Conservation (phyloP, 2,797 vertebrate species). For the Sphenopsis melanotis region DNA sequence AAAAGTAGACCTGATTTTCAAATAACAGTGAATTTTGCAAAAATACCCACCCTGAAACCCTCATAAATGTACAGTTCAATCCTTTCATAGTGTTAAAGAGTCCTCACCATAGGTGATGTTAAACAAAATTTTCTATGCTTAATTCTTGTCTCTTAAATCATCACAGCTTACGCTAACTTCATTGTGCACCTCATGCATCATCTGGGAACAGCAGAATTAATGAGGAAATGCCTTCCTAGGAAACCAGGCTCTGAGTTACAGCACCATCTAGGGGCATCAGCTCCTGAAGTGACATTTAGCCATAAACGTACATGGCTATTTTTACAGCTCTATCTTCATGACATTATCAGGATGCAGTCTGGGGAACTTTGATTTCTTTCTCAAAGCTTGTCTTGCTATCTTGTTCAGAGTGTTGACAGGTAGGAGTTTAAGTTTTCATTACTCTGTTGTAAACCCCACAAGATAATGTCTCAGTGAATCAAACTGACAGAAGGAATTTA, state of each 20-base stretch:
- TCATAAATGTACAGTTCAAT: background rate
- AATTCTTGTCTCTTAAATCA: background rate
- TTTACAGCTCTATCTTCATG: background rate
- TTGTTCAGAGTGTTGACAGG: background rate
- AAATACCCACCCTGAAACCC: background rate
- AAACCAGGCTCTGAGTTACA: background rate
- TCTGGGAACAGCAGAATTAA: background rate
- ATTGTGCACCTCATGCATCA: rapidly evolving
- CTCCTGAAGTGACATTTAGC: background rate
- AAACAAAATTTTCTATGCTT: background rate
- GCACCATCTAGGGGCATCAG: conserved; percentile 36
- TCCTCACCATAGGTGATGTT: rapidly evolving
- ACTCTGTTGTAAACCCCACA: background rate
- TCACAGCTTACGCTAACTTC: background rate
- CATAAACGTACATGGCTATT: background rate
- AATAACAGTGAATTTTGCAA: background rate
- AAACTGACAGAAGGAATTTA: background rate
- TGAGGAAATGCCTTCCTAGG: background rate
- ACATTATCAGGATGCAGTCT: background rate
- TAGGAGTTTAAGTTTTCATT: background rate
- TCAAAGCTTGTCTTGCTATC: background rate
- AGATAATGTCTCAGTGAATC: background rate
- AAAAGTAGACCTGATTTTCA: background rate
- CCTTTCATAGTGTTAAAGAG: background rate
- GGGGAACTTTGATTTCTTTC: background rate